Percentiles rank a stretch among this genome's conserved stretches.
Evolutionary conservation across 2,888 invertebrate species (phyloP).

Genomic region (Pecten maximus): DNA sequence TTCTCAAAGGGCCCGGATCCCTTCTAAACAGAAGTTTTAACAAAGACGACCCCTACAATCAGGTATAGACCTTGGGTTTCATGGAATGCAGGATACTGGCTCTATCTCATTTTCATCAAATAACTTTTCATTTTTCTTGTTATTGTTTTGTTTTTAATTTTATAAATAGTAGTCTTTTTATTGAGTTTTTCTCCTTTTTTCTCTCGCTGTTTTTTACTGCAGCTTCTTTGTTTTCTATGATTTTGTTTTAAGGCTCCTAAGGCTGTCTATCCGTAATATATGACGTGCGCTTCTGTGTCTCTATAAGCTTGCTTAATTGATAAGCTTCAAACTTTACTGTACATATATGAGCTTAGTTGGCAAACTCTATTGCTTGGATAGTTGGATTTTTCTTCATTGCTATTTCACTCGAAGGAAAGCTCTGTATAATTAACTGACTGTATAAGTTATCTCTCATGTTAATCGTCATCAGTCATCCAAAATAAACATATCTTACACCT

Average conservation of each 20-base stretch:
- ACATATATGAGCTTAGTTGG: background rate
- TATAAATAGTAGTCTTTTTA: background rate
- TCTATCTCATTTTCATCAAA: background rate
- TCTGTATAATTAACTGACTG: too few relatives aligned
- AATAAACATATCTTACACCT: too few relatives aligned
- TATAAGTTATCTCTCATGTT: too few relatives aligned
- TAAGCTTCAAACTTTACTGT: background rate
- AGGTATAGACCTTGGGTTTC: conserved; percentile 59
- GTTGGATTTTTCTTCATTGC: background rate
- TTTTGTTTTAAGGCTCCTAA: background rate
- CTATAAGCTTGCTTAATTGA: conserved; percentile 6
- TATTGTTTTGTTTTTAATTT: background rate
- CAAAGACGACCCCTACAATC: conserved; percentile 74
- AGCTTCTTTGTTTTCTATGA: background rate
- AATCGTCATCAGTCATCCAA: too few relatives aligned
- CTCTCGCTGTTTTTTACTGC: background rate
- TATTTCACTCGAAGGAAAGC: too few relatives aligned
- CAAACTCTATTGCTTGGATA: background rate
- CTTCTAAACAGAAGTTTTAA: conserved; percentile 74
- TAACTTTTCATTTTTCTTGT: background rate
- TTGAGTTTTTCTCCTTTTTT: background rate
- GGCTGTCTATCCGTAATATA: background rate
- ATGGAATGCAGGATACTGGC: conserved; percentile 23
- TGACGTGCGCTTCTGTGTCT: background rate
- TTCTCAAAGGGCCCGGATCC: conserved; percentile 76